phyloP scores from a whole-genome alignment of 2,113 vertebrate genomes.

The Aptenodytes forsteri region DNA sequence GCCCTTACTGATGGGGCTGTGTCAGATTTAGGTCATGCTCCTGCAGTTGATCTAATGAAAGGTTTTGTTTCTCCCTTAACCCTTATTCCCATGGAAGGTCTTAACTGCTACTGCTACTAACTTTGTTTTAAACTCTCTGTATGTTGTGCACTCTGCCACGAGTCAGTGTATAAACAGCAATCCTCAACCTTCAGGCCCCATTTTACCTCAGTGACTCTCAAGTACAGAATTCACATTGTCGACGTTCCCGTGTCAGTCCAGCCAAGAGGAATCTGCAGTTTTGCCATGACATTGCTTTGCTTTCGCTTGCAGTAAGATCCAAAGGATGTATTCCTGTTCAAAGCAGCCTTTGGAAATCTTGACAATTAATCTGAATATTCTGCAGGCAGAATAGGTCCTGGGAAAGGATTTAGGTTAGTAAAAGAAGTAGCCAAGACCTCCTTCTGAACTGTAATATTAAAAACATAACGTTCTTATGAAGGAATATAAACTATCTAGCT shows the following conservation, averaged over 20 bases:
- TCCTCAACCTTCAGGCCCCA: not conserved
- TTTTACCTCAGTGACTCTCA: not conserved
- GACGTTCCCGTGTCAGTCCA: rapidly evolving
- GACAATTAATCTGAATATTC: not conserved
- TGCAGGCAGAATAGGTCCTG: not conserved
- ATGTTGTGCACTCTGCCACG: not conserved
- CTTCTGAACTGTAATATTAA: not conserved
- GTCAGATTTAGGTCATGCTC: not conserved
- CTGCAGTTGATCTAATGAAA: not conserved
- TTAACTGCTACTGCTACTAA: not conserved
- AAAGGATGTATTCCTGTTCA: not conserved
- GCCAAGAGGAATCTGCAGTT: not conserved
- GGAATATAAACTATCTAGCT: not conserved
- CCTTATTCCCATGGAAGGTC: rapidly evolving
- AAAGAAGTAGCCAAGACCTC: not conserved
- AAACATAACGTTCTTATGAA: not conserved
- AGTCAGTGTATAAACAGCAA: not conserved
- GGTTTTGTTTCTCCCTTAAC: not conserved
- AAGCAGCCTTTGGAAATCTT: not conserved
- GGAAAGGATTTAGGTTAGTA: not conserved
- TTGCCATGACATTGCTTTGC: not conserved
- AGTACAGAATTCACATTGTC: not conserved
- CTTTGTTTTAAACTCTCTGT: not conserved
- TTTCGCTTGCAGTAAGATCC: not conserved
- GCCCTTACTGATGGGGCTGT: not conserved